Evolutionary conservation across 92 coral and sea anemone species (phyloP).

Genomic region (Palythoa grandiflora): DNA sequence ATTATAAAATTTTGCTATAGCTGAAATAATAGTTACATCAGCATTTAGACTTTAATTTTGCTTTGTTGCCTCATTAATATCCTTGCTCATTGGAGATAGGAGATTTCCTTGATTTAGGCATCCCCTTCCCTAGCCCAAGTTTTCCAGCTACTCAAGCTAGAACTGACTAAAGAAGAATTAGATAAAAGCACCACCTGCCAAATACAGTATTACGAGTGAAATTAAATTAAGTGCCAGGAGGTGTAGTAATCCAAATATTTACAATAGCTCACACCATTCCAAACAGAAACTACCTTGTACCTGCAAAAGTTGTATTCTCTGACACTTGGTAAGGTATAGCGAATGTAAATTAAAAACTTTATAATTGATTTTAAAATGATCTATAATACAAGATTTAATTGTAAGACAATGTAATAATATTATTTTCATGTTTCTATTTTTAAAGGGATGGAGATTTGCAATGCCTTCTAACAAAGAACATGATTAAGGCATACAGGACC

Average conservation of each 20-base stretch:
- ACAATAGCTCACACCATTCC: background rate
- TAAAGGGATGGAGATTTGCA: conserved; percentile 22
- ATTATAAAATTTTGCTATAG: background rate
- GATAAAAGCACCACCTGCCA: background rate
- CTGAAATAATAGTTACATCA: background rate
- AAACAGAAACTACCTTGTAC: background rate
- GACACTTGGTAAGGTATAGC: conserved; percentile 48
- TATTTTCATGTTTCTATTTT: background rate
- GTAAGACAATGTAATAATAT: background rate
- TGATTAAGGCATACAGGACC: background rate
- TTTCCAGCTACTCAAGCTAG: background rate
- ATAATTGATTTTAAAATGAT: background rate
- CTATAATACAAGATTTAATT: background rate
- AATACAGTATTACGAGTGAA: background rate
- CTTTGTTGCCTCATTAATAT: background rate
- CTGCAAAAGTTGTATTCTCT: background rate
- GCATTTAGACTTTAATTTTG: background rate
- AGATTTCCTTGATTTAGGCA: background rate
- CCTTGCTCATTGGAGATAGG: background rate
- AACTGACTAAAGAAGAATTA: background rate
- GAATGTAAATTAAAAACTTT: background rate
- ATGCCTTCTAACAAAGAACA: background rate
- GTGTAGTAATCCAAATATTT: background rate
- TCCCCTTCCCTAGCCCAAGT: background rate
- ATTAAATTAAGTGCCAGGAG: background rate